Percentiles rank a stretch among this genome's conserved stretches.
These are phyloP conservation scores for Lipophrys pholis DNA, from an alignment of 2,113 vertebrate species.

Conservation along the genomic window DNA sequence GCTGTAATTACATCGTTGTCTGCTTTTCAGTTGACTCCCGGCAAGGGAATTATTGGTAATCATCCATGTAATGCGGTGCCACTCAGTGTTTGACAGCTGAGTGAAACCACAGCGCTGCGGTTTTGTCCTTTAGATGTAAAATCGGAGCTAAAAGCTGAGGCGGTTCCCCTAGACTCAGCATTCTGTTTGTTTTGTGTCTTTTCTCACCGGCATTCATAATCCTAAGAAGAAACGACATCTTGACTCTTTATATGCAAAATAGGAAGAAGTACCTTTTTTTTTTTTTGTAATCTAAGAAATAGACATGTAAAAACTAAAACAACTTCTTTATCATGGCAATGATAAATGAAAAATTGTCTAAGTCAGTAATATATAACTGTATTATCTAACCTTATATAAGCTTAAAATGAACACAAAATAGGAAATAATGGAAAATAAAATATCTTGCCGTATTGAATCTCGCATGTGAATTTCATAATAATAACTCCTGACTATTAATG, in stretches of 20 bases:
- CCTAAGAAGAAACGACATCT: neutral
- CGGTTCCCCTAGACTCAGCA: conserved; percentile 52
- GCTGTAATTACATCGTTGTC: conserved; percentile 79
- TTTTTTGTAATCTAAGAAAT: neutral
- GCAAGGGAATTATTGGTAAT: conserved; percentile 82
- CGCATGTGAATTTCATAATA: too few species aligned
- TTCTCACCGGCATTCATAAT: conserved; percentile 6
- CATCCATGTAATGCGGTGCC: conserved; percentile 82
- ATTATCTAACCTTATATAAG: too few species aligned
- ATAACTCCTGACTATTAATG: too few species aligned
- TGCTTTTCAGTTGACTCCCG: conserved; percentile 76
- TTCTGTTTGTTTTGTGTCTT: conserved; percentile 36
- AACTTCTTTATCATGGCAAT: neutral
- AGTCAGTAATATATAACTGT: too few species aligned
- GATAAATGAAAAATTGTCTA: neutral
- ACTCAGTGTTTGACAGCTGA: conserved; percentile 83
- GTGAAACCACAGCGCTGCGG: conserved; percentile 72
- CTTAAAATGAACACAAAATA: too few species aligned
- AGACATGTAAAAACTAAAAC: neutral
- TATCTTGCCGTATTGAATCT: too few species aligned
- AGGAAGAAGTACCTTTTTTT: too few species aligned
- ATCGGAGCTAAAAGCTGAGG: conserved; percentile 66
- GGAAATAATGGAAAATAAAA: too few species aligned
- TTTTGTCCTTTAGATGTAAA: conserved; percentile 73
- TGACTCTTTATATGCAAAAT: neutral